Percentiles rank a stretch among this genome's conserved stretches.
Conservation (phyloP, 2,888 invertebrate species). For the Sclerodermus sp. region DNA sequence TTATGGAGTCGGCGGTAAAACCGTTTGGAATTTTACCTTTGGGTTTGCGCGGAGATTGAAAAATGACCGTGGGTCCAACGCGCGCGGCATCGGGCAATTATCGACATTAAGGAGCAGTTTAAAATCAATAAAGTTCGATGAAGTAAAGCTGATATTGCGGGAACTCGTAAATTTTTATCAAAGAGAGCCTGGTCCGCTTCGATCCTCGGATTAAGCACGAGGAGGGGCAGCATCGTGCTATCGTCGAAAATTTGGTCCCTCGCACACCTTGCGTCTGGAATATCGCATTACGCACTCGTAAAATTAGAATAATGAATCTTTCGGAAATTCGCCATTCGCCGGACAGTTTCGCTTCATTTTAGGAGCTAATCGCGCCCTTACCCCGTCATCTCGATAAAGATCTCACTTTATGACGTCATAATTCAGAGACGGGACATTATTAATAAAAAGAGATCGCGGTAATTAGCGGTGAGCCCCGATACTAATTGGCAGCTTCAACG, state of each 20-base stretch:
- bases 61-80: neutral
- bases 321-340: neutral
- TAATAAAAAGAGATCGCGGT: slow-evolving; percentile 16
- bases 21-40: too few species aligned
- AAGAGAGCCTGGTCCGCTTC: too few species aligned
- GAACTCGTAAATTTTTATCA: too few species aligned
- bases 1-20: too few species aligned
- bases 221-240: too few species aligned
- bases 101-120: too few species aligned
- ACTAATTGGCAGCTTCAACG: slow-evolving; percentile 14
- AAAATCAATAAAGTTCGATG: too few species aligned
- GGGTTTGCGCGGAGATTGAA: too few species aligned
- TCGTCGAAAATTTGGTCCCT: too few species aligned
- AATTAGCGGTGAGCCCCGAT: slow-evolving; percentile 12
- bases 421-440: slow-evolving; percentile 12
- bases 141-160: too few species aligned
- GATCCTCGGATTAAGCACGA: too few species aligned
- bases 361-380: neutral
- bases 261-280: neutral
- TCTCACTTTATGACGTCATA: slow-evolving; percentile 23
- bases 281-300: slow-evolving; percentile 2
- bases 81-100: neutral
- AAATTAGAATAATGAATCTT: slow-evolving; percentile 17
- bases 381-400: slow-evolving; percentile 14
- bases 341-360: slow-evolving; percentile 4